A percentile compares a stretch with the other conserved stretches of the same genome.
Conservation (phyloP, 2,113 vertebrate genomes). For the Eolophus roseicapilla region DNA sequence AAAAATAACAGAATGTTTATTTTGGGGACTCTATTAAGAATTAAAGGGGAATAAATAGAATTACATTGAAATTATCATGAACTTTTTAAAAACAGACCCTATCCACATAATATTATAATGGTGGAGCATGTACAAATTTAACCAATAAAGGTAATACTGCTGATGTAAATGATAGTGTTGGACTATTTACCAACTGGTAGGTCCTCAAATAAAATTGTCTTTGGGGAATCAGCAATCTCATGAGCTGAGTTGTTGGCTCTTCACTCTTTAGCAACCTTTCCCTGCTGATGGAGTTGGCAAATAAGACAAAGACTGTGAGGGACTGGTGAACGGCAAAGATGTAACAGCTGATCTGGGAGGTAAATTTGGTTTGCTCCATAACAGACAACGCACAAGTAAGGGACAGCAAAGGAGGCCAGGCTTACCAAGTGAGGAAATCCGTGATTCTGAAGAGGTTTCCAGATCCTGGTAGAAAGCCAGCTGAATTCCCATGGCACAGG, state of each 20-base stretch:
- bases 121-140: not conserved
- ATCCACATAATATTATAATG: not conserved
- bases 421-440: rapidly evolving
- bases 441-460: not conserved
- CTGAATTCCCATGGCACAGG: not conserved
- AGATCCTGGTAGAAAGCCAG: not conserved
- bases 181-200: not conserved
- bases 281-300: not conserved
- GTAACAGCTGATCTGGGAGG: not conserved
- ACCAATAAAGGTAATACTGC: not conserved
- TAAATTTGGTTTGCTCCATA: rapidly evolving
- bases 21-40: not conserved
- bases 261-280: not conserved
- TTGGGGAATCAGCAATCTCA: not conserved
- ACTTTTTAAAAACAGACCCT: not conserved
- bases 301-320: not conserved
- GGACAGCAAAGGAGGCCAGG: not conserved
- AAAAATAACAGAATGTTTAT: conserved; percentile 1
- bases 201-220: not conserved
- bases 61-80: not conserved
- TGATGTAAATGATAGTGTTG: not conserved
- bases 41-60: not conserved
- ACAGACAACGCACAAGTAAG: not conserved
- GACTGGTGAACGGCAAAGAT: not conserved
- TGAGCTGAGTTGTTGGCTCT: not conserved